phyloP scores from a whole-genome alignment of 2,113 vertebrate genomes.

The Hemicordylus capensis region DNA sequence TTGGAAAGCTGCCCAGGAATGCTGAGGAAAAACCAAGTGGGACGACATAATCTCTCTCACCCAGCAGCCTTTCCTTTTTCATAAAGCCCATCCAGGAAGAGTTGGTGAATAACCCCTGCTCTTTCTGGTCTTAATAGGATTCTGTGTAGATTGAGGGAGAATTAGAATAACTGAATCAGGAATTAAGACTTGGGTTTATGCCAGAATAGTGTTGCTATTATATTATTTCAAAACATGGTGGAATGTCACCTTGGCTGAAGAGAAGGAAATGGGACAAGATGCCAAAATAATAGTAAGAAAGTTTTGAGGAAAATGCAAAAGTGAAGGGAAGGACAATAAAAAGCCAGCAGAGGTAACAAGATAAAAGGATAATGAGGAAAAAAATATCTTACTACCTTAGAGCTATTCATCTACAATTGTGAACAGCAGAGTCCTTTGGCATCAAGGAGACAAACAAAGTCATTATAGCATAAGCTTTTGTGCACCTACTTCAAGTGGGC shows the following conservation, averaged over 20 bases:
- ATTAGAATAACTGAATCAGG: not conserved
- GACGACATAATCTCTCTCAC: not conserved
- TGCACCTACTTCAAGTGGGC: too few relatives aligned
- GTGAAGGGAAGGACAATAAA: not conserved
- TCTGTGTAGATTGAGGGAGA: slow-evolving; percentile 20
- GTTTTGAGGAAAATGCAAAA: slow-evolving; percentile 12
- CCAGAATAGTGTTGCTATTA: slow-evolving; percentile 12
- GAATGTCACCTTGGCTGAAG: not conserved
- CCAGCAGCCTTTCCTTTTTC: slow-evolving; percentile 33
- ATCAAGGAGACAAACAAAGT: too few relatives aligned
- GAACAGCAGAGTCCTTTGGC: too few relatives aligned
- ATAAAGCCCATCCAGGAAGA: not conserved
- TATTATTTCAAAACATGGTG: slow-evolving; percentile 28
- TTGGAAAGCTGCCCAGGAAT: slow-evolving; percentile 14
- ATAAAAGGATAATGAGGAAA: not conserved
- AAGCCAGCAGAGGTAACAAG: not conserved
- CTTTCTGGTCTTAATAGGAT: slow-evolving; percentile 9
- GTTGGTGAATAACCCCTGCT: not conserved
- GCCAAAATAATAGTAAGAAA: not conserved
- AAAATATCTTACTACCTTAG: not conserved
- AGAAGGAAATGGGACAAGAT: slow-evolving; percentile 3
- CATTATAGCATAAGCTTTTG: too few relatives aligned
- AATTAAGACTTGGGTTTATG: slow-evolving; percentile 15
- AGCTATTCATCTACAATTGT: too few relatives aligned
- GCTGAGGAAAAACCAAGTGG: not conserved